Percentiles rank a stretch among this genome's conserved stretches.
Conservation (phyloP, 1,140 invertebrate genomes). For the Diorhabda sublineata region DNA sequence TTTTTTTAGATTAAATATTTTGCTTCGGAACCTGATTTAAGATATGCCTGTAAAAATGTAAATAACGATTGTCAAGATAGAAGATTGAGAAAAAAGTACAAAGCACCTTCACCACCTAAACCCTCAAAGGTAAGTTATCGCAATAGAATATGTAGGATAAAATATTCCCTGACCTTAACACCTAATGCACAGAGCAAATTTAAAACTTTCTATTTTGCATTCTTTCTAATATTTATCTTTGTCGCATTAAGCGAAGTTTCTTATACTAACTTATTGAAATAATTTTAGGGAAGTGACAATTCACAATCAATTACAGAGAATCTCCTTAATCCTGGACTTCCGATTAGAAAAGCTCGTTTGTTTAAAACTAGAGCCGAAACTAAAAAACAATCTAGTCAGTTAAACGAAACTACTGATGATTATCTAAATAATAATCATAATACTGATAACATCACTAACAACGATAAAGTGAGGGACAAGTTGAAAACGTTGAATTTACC, state of each 20-base stretch:
- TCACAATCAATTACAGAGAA: not conserved
- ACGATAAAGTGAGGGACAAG: not conserved
- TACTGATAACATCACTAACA: constrained; percentile 4
- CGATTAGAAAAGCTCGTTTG: constrained; percentile 57
- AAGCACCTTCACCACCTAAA: constrained; percentile 57
- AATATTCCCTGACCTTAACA: no score
- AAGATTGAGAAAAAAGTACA: constrained; percentile 61
- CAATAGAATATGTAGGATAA: no score
- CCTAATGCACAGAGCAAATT: no score
- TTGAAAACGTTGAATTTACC: constrained; percentile 50
- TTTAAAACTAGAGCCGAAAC: constrained; percentile 72
- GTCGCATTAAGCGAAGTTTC: constrained; percentile 15
- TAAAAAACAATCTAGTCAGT: constrained; percentile 50
- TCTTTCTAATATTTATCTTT: not conserved
- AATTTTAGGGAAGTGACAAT: constrained; percentile 1
- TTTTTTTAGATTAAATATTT: constrained; percentile 52
- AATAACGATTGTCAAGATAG: constrained; percentile 40
- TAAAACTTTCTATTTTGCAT: no score
- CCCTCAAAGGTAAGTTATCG: constrained; percentile 22
- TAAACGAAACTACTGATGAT: constrained; percentile 22
- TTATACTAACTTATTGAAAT: not conserved
- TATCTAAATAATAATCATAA: not conserved
- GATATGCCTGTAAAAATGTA: constrained; percentile 28
- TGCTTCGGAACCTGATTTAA: constrained; percentile 69
- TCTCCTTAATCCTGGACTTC: constrained; percentile 29